phyloP scores from a whole-genome alignment of 2,113 vertebrate genomes.

The Coturnix japonica region DNA sequence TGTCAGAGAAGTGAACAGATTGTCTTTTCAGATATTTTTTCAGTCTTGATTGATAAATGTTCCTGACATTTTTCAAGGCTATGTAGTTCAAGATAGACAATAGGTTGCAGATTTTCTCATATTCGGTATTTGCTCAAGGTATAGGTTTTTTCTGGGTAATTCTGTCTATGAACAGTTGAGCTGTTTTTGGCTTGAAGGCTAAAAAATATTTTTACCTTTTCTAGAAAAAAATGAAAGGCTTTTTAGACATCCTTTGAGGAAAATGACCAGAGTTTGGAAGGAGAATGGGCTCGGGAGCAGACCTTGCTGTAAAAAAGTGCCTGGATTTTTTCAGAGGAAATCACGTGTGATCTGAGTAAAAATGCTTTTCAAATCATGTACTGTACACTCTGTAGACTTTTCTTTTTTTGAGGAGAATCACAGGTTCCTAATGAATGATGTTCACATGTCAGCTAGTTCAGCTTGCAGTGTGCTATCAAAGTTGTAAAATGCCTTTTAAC shows the following conservation, averaged over 20 bases:
- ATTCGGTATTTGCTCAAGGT: background rate
- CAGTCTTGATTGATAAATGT: background rate
- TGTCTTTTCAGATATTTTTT: background rate
- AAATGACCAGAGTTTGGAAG: background rate
- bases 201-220: background rate
- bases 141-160: background rate
- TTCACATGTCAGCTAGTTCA: background rate
- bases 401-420: constrained; percentile 8
- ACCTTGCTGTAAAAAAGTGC: background rate
- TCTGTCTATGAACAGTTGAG: background rate
- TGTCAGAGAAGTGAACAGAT: background rate
- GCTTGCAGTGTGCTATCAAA: background rate
- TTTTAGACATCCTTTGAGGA: background rate
- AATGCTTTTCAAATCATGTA: background rate
- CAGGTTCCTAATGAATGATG: background rate
- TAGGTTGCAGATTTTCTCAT: background rate
- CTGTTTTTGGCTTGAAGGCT: background rate
- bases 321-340: background rate
- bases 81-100: background rate
- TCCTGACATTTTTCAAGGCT: background rate
- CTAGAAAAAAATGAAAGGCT: background rate
- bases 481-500: background rate
- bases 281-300: background rate
- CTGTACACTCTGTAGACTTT: background rate
- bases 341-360: background rate